These are phyloP conservation scores for Lophotis ruficrista DNA, from an alignment of 2,113 vertebrate species.

Conservation along the genomic window DNA sequence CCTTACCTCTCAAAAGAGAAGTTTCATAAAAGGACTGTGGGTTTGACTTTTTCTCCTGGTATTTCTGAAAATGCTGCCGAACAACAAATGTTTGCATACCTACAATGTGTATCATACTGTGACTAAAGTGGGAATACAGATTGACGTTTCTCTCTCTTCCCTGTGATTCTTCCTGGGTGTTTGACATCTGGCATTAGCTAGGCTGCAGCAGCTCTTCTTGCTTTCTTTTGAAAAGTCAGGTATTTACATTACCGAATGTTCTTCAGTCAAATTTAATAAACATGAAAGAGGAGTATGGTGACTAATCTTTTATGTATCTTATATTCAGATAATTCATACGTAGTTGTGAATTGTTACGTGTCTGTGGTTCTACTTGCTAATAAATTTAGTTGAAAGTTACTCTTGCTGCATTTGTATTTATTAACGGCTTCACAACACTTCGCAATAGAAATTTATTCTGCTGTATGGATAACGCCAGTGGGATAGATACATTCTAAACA, in stretches of 20 bases:
- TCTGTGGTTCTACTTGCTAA: background rate
- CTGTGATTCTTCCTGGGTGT: background rate
- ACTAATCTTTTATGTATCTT: background rate
- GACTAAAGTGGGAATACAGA: background rate
- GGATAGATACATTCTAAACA: background rate
- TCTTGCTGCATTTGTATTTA: background rate
- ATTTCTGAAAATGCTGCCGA: background rate
- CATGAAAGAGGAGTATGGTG: background rate
- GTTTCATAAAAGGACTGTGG: background rate
- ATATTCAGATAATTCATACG: background rate
- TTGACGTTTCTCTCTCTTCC: background rate
- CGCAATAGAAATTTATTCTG: background rate
- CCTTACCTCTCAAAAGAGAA: background rate
- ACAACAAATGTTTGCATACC: background rate
- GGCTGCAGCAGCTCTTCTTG: background rate
- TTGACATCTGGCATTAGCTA: background rate
- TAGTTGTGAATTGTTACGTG: background rate
- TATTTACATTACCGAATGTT: background rate
- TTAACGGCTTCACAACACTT: background rate
- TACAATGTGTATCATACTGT: background rate
- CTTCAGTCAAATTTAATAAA: background rate
- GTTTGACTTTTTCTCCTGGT: background rate
- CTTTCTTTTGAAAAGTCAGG: background rate
- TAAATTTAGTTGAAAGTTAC: background rate
- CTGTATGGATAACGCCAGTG: background rate